A percentile compares a stretch with the other conserved stretches of the same genome.
These are phyloP conservation scores for Ariolimax columbianus DNA, from an alignment of 2,888 invertebrate species.

Conservation along the genomic window DNA sequence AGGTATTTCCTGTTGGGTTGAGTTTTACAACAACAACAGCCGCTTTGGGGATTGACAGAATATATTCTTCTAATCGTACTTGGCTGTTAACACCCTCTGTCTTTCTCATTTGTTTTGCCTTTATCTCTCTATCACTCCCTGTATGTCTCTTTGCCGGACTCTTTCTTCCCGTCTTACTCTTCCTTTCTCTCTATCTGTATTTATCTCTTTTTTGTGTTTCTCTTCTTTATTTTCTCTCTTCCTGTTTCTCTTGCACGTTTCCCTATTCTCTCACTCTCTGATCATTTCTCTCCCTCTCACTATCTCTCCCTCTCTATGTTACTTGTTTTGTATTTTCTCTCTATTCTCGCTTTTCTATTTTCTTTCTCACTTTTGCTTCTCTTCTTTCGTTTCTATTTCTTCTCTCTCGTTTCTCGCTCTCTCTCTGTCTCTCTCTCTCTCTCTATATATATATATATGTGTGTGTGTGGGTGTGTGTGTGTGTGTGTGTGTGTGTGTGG, in stretches of 20 bases:
- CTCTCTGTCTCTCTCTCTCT: too few species aligned
- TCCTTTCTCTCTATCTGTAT: background rate
- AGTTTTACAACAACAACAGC: too few species aligned
- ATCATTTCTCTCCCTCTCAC: background rate
- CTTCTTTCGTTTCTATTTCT: background rate
- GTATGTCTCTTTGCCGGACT: background rate
- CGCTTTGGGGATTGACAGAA: too few species aligned
- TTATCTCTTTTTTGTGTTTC: background rate
- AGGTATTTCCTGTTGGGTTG: too few species aligned
- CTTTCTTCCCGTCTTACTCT: background rate
- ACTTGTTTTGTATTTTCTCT: background rate
- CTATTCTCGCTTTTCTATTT: too few species aligned
- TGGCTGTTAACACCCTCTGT: background rate
- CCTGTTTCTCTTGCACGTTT: too few species aligned
- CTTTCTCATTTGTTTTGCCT: background rate
- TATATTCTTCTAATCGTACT: too few species aligned
- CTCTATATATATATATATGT: too few species aligned
- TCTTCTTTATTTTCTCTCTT: too few species aligned
- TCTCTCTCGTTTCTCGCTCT: background rate
- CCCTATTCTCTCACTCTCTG: too few species aligned
- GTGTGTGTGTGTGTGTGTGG: too few species aligned
- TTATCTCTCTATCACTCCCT: background rate
- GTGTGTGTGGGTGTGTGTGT: too few species aligned
- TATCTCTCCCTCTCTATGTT: background rate
- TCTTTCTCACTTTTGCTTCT: background rate